Conservation (phyloP, 2,888 invertebrate species). For the Lydus trimaculatus region DNA sequence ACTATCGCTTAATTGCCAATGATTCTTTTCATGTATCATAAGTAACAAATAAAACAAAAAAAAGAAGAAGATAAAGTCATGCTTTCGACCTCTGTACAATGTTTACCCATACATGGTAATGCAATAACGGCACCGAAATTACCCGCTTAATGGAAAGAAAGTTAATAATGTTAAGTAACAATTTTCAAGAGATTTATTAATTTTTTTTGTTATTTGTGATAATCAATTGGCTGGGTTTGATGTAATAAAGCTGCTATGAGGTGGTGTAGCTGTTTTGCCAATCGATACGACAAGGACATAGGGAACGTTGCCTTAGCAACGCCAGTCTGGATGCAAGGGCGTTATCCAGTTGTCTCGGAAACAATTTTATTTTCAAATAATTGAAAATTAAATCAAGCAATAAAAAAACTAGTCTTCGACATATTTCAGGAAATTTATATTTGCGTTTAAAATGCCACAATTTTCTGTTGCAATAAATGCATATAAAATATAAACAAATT, state of each 20-base stretch:
- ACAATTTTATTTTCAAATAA: neutral
- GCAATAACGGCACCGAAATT: slow-evolving; percentile 5
- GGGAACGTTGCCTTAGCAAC: slow-evolving; percentile 34
- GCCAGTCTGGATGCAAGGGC: slow-evolving; percentile 24
- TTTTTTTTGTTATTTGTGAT: neutral
- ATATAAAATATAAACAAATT: neutral
- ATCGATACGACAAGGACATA: slow-evolving; percentile 38
- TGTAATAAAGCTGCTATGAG: neutral
- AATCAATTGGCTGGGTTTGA: neutral
- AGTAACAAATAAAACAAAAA: neutral
- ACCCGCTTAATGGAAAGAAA: neutral
- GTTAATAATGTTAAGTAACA: neutral
- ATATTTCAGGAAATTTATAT: slow-evolving; percentile 7
- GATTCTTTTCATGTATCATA: neutral
- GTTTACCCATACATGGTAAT: neutral
- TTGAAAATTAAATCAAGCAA: neutral
- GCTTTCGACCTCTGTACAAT: slow-evolving; percentile 5
- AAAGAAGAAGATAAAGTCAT: neutral
- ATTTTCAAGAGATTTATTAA: neutral
- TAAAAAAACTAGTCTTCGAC: neutral
- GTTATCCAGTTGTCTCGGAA: slow-evolving; percentile 13
- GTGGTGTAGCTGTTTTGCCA: slow-evolving; percentile 1
- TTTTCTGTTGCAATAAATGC: neutral
- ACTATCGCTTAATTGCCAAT: neutral
- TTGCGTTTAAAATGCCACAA: neutral